These are phyloP conservation scores for Bambusicola thoracicus DNA, from an alignment of 2,113 vertebrate genomes.

Conservation along the genomic window DNA sequence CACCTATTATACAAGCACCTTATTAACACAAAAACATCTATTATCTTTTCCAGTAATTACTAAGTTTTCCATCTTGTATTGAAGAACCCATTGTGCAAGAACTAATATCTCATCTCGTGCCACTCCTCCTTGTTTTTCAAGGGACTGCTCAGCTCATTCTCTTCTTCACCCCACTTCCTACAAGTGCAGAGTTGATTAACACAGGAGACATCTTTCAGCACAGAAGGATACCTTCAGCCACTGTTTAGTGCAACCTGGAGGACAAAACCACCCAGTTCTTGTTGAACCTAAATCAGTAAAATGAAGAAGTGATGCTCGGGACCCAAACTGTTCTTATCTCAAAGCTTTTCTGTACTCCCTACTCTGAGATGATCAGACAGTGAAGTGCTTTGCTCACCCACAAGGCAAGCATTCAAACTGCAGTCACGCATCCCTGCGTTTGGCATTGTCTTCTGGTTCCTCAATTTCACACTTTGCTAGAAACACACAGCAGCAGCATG, in stretches of 20 bases:
- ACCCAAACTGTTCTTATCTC: neutral
- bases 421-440: neutral
- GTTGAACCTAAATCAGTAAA: neutral
- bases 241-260: neutral
- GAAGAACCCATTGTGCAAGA: neutral
- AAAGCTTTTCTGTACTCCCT: neutral
- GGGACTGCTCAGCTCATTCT: neutral
- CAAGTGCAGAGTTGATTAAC: neutral
- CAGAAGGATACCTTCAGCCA: neutral
- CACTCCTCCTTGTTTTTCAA: neutral
- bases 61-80: neutral
- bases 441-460: neutral
- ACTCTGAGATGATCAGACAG: neutral
- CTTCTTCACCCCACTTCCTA: neutral
- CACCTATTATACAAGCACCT: neutral
- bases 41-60: neutral
- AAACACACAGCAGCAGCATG: neutral
- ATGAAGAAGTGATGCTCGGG: neutral
- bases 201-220: neutral
- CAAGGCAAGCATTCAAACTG: neutral
- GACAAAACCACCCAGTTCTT: neutral
- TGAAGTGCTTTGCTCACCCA: neutral
- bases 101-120: neutral
- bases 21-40: neutral
- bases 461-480: conserved; percentile 27